phyloP scores from a whole-genome alignment of 2,888 invertebrate species.

The Cerastis rubricosa region DNA sequence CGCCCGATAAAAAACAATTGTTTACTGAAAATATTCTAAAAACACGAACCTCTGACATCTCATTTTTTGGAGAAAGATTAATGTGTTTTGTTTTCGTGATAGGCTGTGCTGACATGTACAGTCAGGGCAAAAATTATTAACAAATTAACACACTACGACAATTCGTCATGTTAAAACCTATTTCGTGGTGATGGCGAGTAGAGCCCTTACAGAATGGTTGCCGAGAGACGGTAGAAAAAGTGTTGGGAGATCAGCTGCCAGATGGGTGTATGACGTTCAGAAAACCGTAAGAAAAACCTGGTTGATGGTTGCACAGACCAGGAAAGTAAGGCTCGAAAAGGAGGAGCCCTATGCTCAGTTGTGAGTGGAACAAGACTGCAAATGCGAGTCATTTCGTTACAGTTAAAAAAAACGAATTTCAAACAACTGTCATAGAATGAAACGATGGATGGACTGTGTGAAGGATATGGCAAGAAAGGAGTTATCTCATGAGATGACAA shows the following conservation, averaged over 20 bases:
- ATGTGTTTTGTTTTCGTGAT: conserved; percentile 43
- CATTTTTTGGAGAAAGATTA: conserved; percentile 59
- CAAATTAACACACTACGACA: neutral
- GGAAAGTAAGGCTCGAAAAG: neutral
- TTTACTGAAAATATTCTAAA: conserved; percentile 40
- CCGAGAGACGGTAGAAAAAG: neutral
- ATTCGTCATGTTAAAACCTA: neutral
- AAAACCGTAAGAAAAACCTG: neutral
- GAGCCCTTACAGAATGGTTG: neutral
- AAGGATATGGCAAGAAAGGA: no score
- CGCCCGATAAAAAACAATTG: conserved; percentile 45
- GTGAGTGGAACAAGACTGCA: neutral
- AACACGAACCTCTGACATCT: conserved; percentile 50
- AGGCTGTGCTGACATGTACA: conserved; percentile 26
- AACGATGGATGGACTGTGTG: no score
- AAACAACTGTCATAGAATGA: neutral
- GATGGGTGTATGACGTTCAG: neutral
- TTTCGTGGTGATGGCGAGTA: neutral
- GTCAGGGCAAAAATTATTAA: neutral
- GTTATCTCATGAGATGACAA: no score
- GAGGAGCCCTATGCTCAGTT: neutral
- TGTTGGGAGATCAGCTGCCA: neutral
- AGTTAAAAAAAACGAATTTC: neutral
- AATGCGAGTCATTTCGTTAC: neutral
- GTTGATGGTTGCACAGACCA: neutral